Percentiles rank a stretch among this genome's conserved stretches.
These are phyloP conservation scores for Corvus cornix DNA, from an alignment of 2,113 vertebrate species.

Conservation along the genomic window DNA sequence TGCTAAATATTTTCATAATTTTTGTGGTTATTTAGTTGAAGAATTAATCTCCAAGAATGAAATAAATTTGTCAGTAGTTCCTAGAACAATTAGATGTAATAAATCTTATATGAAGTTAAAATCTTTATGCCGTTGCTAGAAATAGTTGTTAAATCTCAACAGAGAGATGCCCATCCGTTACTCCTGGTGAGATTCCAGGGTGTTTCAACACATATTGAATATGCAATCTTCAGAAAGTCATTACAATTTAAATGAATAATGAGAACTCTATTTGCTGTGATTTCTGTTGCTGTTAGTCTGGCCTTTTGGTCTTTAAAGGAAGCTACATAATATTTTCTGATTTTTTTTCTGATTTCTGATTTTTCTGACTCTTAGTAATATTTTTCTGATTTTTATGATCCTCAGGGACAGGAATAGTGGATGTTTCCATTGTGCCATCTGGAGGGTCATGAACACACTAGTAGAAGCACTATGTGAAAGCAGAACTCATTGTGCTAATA, in stretches of 20 bases:
- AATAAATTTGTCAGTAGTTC: background rate
- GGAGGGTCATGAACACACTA: background rate
- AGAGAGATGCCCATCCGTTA: background rate
- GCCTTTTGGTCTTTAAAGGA: background rate
- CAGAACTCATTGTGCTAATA: background rate
- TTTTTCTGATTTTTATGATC: background rate
- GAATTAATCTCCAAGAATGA: background rate
- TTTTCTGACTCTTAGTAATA: background rate
- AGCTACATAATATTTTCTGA: background rate
- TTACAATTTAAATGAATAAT: background rate
- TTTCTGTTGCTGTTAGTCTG: background rate
- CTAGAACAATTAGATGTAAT: background rate
- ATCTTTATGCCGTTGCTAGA: background rate
- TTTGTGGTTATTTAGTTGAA: background rate
- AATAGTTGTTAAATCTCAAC: constrained; percentile 5
- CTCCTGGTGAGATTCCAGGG: background rate
- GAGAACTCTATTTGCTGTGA: background rate
- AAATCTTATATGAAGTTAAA: background rate
- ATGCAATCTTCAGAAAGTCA: background rate
- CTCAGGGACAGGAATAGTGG: background rate
- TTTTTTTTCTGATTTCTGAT: background rate
- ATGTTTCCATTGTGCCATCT: background rate
- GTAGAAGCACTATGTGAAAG: background rate
- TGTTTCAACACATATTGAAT: background rate
- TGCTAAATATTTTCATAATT: background rate